Evolutionary conservation across 2,888 invertebrate genomes (phyloP), one percentile per base, ranked within the genome.

Genomic region (Chironomus tentans): DNA sequence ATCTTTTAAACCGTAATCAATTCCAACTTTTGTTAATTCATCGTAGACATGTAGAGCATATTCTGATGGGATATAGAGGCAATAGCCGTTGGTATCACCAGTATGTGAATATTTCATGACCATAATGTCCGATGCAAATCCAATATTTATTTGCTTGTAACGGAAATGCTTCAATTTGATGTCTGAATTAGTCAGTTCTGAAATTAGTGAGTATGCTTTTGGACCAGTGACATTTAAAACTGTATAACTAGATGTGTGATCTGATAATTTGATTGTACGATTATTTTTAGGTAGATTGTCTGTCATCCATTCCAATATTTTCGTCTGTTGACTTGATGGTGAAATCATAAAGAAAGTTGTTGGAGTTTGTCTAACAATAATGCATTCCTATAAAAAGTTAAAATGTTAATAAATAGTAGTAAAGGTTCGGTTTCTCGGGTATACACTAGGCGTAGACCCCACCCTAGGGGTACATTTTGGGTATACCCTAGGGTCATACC

Each of bases 291-390:
- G 89, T 77, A 90, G 83, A 82, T 91, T 88, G 62, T 88, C 82
- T 5, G 83, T 84, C 85, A 92, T 87, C 92, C 92, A 92, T 78
- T 89, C 88, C 79, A 87, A 87, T 62, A 90, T 87, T 21, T 91
- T 85, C 0, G 91, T 91, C 84, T 92, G 91, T 81, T 92, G 92
- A 77, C 89, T 89, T 2, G 92, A 91, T 2, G 92, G 92, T n/a
- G n/a, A n/a, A n/a, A n/a, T n/a, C n/a, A n/a, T n/a, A n/a, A n/a
- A n/a, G n/a, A n/a, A n/a, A n/a, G n/a, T n/a, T n/a, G n/a, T 89
- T 77, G 87, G 85, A 3, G 85, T 83, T 79, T 88, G 85, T 38
- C 90, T 84, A 1, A 90, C 88, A n/a, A 91, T 82, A 84, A 90
- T 88, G 80, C 91, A 91, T 80, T 91, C 56, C 56, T 56, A 15